Evolutionary conservation across 2,113 vertebrate genomes (phyloP), one percentile per base, ranked within the genome.

Genomic region (Penelope pileata): DNA sequence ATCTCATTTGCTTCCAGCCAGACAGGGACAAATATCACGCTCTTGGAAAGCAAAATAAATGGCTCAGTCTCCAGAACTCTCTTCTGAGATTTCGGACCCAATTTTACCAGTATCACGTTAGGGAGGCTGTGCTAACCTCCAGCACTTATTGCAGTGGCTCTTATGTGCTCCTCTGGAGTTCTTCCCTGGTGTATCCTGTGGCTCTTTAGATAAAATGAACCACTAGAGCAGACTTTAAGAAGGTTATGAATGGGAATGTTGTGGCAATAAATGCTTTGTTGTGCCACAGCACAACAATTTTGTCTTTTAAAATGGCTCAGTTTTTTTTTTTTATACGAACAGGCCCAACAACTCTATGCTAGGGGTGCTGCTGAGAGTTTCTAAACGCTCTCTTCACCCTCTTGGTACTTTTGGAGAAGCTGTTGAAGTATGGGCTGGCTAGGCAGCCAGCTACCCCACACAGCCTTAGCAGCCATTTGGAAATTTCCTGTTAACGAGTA

Each of bases 11-110:
- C 48, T 90, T 87, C n/a, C 78, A 73, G 16, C 45, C 45, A 68
- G 15, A 30, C 64, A 75, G 34, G 29, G 9, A 45, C 16, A 87
- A 91, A 64, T 56, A 23, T 9, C 15, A 38, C 0, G 0, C 13
- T 86, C 68, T 60, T 75, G 64, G 53, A 87, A 76, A 68, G 30
- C n/a, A 43, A 45, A 59, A 88, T n/a, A 90, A 54, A 17, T 14
- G 32, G 84, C 9, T 67, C 0, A 1, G 18, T 77, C 54, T 90
- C 34, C 58, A 84, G 56, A 64, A 3, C 19, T 12, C 16, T 83
- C 36, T 86, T 36, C 64, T 83, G 15, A 76, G 9, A 6, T 16
- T 5, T 5, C 8, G 22, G 17, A 53, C 36, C 16, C 18, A 0
- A 0, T 83, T 83, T 69, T 85, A 85, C 30, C 36, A 50, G 27